phyloP scores from a whole-genome alignment of 92 coral and sea anemone genomes.

The Montipora capitata region DNA sequence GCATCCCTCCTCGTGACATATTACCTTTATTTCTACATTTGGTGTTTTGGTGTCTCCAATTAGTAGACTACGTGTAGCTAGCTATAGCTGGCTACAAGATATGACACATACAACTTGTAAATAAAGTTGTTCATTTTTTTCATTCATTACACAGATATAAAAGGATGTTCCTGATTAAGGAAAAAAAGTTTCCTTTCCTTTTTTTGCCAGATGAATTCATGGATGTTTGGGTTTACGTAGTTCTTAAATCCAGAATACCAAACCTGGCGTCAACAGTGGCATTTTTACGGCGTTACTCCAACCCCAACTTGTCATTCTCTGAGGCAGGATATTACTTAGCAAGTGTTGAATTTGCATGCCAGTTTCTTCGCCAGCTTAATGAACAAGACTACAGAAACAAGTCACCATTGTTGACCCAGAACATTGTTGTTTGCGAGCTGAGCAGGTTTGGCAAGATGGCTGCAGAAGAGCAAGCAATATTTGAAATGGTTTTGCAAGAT shows the following conservation, averaged over 20 bases:
- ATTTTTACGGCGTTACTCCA: conserved; percentile 81
- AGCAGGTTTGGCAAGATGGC: conserved; percentile 61
- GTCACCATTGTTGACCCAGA: conserved; percentile 34
- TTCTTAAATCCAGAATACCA: conserved; percentile 83
- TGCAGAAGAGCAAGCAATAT: conserved; percentile 57
- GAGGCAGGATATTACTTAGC: conserved; percentile 92
- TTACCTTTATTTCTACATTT: too few relatives aligned
- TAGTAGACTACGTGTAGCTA: too few relatives aligned
- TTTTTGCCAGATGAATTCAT: conserved; percentile 84
- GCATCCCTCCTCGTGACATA: too few relatives aligned
- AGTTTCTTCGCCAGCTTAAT: conserved; percentile 76
- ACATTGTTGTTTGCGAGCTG: conserved; percentile 83
- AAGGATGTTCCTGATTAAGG: too few relatives aligned
- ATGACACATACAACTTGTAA: too few relatives aligned
- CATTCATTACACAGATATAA: too few relatives aligned
- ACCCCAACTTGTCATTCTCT: conserved; percentile 85
- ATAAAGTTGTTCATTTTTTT: too few relatives aligned
- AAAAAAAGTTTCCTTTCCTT: not conserved
- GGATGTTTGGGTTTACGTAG: conserved; percentile 93
- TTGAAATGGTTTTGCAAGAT: conserved; percentile 74
- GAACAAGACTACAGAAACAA: conserved; percentile 82
- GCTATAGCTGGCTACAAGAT: too few relatives aligned
- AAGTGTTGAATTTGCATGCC: conserved; percentile 90
- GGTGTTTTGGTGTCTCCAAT: too few relatives aligned
- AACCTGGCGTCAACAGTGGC: conserved; percentile 76